Conservation (phyloP, 2,888 invertebrate species). For the Horisme vitalbata region DNA sequence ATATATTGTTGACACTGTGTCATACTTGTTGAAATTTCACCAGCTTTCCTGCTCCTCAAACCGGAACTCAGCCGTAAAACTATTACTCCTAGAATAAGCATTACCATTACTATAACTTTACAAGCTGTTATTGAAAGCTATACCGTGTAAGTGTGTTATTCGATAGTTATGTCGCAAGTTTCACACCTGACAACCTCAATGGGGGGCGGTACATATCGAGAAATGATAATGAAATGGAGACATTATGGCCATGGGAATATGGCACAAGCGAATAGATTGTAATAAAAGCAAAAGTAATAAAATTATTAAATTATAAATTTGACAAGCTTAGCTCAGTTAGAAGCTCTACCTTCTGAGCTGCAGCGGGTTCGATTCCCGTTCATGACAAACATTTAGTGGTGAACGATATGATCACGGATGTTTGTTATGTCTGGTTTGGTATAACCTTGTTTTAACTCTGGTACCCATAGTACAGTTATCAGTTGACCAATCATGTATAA, state of each 20-base stretch:
- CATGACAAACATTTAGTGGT: no score
- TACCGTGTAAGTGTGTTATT: constrained; percentile 6
- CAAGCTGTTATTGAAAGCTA: constrained; percentile 15
- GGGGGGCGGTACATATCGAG: constrained; percentile 52
- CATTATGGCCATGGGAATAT: constrained; percentile 39
- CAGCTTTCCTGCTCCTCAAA: constrained; percentile 15
- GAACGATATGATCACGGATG: no score
- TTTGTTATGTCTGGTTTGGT: no score
- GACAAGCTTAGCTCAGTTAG: no score
- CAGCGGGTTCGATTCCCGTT: no score
- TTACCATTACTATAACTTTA: constrained; percentile 11
- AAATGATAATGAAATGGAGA: constrained; percentile 50
- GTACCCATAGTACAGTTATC: no score
- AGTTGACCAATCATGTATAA: no score
- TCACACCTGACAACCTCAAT: constrained; percentile 47
- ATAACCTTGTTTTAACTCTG: no score
- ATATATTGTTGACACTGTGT: constrained; percentile 1
- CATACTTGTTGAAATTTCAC: constrained; percentile 6
- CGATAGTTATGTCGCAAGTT: constrained; percentile 42
- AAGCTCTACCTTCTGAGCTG: no score
- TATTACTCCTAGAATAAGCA: constrained; percentile 7
- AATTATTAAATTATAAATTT: no score
- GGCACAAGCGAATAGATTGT: constrained; percentile 28
- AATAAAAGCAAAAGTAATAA: no score
- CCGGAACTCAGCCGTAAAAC: constrained; percentile 12